Base-by-base conservation (phyloP, 2,113 vertebrate genomes). In the Bufo gargarizans region DNA sequence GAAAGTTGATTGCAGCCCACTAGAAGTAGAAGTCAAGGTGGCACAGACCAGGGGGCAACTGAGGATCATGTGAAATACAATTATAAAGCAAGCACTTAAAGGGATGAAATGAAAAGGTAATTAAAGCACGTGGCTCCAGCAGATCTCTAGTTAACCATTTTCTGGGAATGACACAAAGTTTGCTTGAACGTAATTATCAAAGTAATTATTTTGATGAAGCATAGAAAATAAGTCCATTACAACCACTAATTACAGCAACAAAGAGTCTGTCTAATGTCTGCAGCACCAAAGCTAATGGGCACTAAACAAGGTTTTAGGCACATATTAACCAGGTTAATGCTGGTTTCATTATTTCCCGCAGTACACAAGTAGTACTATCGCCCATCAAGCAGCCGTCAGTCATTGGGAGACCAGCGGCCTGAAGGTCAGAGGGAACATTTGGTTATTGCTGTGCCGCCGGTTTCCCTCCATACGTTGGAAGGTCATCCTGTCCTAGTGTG, bases 391-490 rank as follows among this genome's bases (percentile, higher is more conserved):
- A 0, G 13, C 22, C 17, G 2, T 4, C 45, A 19, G 47, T 50
- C 43, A 63, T 59, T 65, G 11, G 58, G 53, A 4, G 1, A 82
- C 33, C 43, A 55, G 22, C 33, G 89, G 58, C 69, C 89, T 91
- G 90, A 90, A 92, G 92, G 91, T 90, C 67, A 82, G 45, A 79
- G 55, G 12, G 59, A 49, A 1, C 6, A 19, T 1, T 74, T 85
- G 0, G 84, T 86, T 83, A 4, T 0, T 85, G 12, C 80, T 56
- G 59, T 72, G 2, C 45, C 0, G 0, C 50, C 78, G 50, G 33
- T 83, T 91, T 74, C 55, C 17, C 11, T 33, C 22, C 2, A 7
- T 88, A 88, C 76, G 84, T 45, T 10, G 69, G 22, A 89, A 69
- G 47, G 33, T 0, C 56, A 22, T 12, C 80, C 58, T 88, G 72